A percentile compares a stretch with the other conserved stretches of the same genome.
These are phyloP conservation scores for Protodeltote pygarga DNA, from an alignment of 2,888 invertebrate species.

Conservation along the genomic window DNA sequence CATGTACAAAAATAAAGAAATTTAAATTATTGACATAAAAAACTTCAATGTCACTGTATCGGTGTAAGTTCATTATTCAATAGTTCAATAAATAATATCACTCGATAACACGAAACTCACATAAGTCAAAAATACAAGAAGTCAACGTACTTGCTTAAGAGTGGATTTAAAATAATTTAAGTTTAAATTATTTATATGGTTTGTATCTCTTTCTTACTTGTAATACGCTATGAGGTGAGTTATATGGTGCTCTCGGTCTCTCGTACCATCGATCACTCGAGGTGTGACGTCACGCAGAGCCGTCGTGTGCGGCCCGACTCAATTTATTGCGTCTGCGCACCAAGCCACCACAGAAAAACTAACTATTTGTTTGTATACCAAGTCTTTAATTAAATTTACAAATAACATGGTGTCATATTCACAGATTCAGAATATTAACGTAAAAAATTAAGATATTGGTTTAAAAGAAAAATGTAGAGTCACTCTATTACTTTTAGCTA, in stretches of 20 bases:
- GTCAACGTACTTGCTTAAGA: conserved; percentile 82
- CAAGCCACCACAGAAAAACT: conserved; percentile 72
- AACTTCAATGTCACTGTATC: conserved; percentile 49
- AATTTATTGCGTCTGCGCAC: conserved; percentile 85
- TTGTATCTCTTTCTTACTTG: conserved; percentile 66
- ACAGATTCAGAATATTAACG: conserved; percentile 2
- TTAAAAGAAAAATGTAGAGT: neutral
- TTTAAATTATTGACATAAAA: conserved; percentile 32
- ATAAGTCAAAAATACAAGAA: conserved; percentile 82
- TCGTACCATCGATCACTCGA: conserved; percentile 82
- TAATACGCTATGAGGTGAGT: conserved; percentile 49
- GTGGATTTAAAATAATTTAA: conserved; percentile 84
- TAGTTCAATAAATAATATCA: conserved; percentile 63
- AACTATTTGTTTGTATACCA: conserved; percentile 56
- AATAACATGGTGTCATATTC: conserved; percentile 24
- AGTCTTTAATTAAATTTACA: conserved; percentile 54
- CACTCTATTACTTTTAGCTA: too few relatives aligned
- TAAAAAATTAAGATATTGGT: neutral
- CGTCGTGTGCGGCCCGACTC: conserved; percentile 85
- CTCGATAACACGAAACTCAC: conserved; percentile 67
- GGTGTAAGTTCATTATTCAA: conserved; percentile 64
- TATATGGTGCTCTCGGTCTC: conserved; percentile 69
- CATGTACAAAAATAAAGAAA: neutral
- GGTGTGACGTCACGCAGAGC: conserved; percentile 86
- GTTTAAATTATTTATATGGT: conserved; percentile 78